Evolutionary conservation across 1,140 invertebrate genomes (phyloP).

Genomic region (Leucophenga varia): DNA sequence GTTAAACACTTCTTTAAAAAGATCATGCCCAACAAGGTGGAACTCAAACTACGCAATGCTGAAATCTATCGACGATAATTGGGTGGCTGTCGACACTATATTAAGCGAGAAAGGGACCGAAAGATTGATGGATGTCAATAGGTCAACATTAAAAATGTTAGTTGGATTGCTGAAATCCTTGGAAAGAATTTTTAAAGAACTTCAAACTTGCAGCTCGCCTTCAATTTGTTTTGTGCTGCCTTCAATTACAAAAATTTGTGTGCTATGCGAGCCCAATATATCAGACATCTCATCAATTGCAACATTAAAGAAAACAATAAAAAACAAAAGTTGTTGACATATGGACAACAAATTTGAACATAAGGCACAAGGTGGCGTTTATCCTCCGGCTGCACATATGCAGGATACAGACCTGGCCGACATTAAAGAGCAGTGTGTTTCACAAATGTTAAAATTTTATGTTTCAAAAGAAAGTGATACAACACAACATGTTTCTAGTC

Average conservation of each 20-base stretch:
- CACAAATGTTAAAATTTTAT: constrained; percentile 13
- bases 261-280: too few relatives aligned
- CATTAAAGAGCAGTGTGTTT: constrained; percentile 12
- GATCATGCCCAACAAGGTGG: constrained; percentile 16
- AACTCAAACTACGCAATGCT: constrained; percentile 17
- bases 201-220: too few relatives aligned
- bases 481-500: constrained; percentile 13
- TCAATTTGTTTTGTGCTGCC: too few relatives aligned
- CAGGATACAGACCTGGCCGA: constrained; percentile 13
- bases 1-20: too few relatives aligned
- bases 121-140: constrained; percentile 18
- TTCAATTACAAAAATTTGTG: too few relatives aligned
- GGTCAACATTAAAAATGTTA: constrained; percentile 15
- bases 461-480: constrained; percentile 11
- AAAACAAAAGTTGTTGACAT: constrained; percentile 17
- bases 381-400: constrained; percentile 15
- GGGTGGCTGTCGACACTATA: constrained; percentile 14
- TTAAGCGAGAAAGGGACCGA: constrained; percentile 3
- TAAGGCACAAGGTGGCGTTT: constrained; percentile 19
- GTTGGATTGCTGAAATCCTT: too few relatives aligned
- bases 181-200: too few relatives aligned
- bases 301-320: constrained; percentile 4
- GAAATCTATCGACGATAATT: constrained; percentile 20
- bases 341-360: constrained; percentile 17
- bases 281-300: too few relatives aligned